Base-by-base conservation (phyloP, 2,113 vertebrate species). In the Coturnix japonica region DNA sequence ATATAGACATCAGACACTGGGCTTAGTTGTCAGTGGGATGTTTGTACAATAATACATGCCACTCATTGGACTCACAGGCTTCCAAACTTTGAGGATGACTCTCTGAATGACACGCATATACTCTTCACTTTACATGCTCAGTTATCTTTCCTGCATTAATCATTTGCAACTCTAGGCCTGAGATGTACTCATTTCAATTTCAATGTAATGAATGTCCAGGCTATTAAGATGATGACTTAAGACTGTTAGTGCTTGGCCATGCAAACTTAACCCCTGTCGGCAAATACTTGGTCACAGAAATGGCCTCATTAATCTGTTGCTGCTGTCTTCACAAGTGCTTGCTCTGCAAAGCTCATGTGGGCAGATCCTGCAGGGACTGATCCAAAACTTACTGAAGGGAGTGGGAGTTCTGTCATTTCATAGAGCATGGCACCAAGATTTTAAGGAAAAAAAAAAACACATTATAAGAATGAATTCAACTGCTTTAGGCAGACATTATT, bases 141-240 rank as follows among this genome's bases (percentile, higher is more conserved):
- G 8, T 66, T 73, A 28, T 70, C 76, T 30, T 12, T 8, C 15
- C 4, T 49, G 53, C 35, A 78, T 85, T 87, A 89, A 82, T 85
- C 51, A 60, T 85, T 70, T n/a, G 73, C 64, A 64, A 64, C 31
- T 77, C 66, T 30, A 87, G 64, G 51, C 41, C 39, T 28, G 84
- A 91, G 59, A 92, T 92, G 81, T 67, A 23, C 33, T 87, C 35
- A 19, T 92, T 96, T 94, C 75, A 82, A 64, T 93, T 93, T 85
- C 85, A 94, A 2, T 41, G 19, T 85, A 89, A 89, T 80, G 81
- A 78, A 92, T 85, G 75, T 0, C 0, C 46, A 67, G 65, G 46
- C 84, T 77, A 74, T 95, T 95, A 91, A 82, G 85, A 87, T 87
- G 91, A 91, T 89, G 81, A 66, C 61, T 80, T 80, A 60, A 71